phyloP scores from a whole-genome alignment of 2,113 vertebrate genomes.

The Cochlearius cochlearius region DNA sequence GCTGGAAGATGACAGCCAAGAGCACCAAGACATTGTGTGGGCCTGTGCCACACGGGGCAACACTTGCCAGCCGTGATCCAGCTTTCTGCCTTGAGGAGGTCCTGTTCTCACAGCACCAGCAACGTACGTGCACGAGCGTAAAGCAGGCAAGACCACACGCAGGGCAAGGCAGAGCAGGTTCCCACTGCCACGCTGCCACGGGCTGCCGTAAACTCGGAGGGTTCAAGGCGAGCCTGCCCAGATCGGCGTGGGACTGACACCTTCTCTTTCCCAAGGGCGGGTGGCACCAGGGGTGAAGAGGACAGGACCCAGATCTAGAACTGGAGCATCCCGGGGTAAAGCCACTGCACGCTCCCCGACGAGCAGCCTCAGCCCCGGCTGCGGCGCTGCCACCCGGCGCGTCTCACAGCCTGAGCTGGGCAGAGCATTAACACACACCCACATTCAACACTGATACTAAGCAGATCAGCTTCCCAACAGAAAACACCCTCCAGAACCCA shows the following conservation, averaged over 20 bases:
- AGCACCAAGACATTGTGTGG: background rate
- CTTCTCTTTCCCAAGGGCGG: background rate
- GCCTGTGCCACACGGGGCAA: background rate
- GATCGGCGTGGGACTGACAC: fast-evolving
- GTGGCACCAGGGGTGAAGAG: too few relatives aligned
- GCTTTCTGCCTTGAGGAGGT: background rate
- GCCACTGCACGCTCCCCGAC: fast-evolving
- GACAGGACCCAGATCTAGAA: too few relatives aligned
- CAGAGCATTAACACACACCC: background rate
- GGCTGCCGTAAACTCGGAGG: background rate
- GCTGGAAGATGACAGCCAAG: background rate
- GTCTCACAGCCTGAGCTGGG: background rate
- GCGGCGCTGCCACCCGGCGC: background rate
- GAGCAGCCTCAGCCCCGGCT: background rate
- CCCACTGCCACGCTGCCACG: fast-evolving
- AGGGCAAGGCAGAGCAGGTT: background rate
- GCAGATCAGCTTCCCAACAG: background rate
- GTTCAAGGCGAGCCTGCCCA: background rate
- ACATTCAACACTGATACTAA: background rate
- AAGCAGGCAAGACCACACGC: background rate
- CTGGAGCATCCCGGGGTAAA: background rate
- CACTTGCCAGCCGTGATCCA: background rate
- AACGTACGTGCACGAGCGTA: fast-evolving
- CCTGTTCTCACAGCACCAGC: background rate
- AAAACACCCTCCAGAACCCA: background rate